phyloP scores from a whole-genome alignment of 2,113 vertebrate species.

The Epinephelus fuscoguttatus region DNA sequence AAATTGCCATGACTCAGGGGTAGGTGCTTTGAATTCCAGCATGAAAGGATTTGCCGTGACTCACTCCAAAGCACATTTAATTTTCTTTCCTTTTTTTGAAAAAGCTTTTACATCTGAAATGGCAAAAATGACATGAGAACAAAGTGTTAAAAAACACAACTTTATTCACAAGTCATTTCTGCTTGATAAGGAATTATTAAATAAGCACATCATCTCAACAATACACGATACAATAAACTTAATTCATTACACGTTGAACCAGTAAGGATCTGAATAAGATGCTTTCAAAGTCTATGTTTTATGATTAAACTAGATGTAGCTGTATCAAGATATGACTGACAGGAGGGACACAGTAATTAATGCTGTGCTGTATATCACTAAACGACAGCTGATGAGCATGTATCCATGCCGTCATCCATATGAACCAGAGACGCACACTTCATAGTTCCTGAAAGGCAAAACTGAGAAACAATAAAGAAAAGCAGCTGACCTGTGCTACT shows the following conservation, averaged over 20 bases:
- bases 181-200: constrained; percentile 75
- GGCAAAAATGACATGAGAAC: constrained; percentile 58
- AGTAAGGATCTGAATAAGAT: constrained; percentile 28
- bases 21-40: constrained; percentile 37
- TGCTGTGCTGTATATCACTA: not conserved
- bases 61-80: constrained; percentile 33
- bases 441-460: not conserved
- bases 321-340: not conserved
- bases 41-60: constrained; percentile 14
- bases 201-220: constrained; percentile 69
- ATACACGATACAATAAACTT: constrained; percentile 55
- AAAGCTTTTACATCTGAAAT: constrained; percentile 38
- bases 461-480: not conserved
- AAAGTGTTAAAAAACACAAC: constrained; percentile 49
- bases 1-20: constrained; percentile 32
- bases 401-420: not conserved
- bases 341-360: constrained; percentile 14
- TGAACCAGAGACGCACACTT: not conserved
- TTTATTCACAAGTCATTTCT: constrained; percentile 72
- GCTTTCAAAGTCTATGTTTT: constrained; percentile 9
- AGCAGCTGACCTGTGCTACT: constrained; percentile 36
- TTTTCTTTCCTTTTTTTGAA: constrained; percentile 20
- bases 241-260: constrained; percentile 52
- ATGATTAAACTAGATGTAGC: constrained; percentile 21
- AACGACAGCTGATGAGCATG: not conserved